These are phyloP conservation scores for Diadema setosum DNA, from an alignment of 35 echinoderm and acorn worm genomes.

Conservation along the genomic window DNA sequence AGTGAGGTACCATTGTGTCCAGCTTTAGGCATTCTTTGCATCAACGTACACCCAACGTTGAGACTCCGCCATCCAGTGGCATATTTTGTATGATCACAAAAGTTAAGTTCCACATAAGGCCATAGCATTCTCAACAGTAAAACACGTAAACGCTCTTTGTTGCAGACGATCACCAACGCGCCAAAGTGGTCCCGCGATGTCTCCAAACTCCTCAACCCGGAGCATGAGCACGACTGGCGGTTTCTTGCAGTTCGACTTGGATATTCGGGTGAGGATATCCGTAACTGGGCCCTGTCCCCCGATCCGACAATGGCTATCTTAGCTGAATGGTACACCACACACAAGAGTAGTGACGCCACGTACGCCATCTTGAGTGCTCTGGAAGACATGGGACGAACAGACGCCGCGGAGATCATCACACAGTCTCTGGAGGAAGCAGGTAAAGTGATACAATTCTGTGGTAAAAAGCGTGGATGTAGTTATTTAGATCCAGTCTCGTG, in stretches of 20 bases:
- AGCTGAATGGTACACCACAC: conserved; percentile 96
- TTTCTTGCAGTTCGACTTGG: conserved; percentile 85
- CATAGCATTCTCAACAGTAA: no score
- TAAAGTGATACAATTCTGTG: not conserved
- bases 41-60: no score
- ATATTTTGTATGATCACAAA: no score
- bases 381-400: conserved; percentile 93
- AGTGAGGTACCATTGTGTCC: no score
- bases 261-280: conserved; percentile 84
- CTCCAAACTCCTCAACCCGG: conserved; percentile 84
- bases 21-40: no score
- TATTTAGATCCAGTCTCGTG: not conserved
- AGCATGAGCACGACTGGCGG: conserved; percentile 87
- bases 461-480: not conserved
- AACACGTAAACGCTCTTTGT: not conserved
- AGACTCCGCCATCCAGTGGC: no score
- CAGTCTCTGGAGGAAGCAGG: conserved; percentile 81
- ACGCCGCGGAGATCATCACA: conserved; percentile 76
- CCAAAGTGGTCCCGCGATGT: conserved; percentile 96
- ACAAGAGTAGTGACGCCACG: conserved; percentile 94
- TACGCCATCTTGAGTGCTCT: conserved; percentile 89
- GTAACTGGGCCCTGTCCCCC: conserved; percentile 92
- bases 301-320: conserved; percentile 95
- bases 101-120: no score
- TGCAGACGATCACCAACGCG: conserved; percentile 90